phyloP scores from a whole-genome alignment of 2,888 invertebrate genomes.

The Ophion slaviceki region DNA sequence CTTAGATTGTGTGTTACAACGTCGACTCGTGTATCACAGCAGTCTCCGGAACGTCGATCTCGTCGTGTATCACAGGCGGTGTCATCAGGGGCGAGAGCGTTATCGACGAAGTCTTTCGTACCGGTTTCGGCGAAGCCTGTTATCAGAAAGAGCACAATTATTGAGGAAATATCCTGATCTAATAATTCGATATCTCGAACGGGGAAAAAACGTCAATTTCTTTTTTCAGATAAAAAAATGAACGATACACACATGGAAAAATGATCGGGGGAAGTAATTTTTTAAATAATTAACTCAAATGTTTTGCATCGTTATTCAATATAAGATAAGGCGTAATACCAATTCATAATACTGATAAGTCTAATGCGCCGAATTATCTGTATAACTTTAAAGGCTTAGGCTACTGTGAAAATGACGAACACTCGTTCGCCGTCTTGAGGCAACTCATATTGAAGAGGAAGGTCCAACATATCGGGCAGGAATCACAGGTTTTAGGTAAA shows the following conservation, averaged over 20 bases:
- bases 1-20: conserved; percentile 82
- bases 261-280: too few relatives aligned
- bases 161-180: neutral
- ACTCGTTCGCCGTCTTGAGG: too few relatives aligned
- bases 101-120: conserved; percentile 80
- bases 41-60: conserved; percentile 76
- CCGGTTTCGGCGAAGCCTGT: conserved; percentile 80
- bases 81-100: conserved; percentile 78
- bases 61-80: conserved; percentile 76
- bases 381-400: too few relatives aligned
- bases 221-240: neutral
- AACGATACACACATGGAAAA: neutral
- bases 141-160: conserved; percentile 53
- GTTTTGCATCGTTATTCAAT: too few relatives aligned
- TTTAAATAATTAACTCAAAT: too few relatives aligned
- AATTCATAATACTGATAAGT: too few relatives aligned
- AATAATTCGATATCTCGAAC: neutral
- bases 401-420: too few relatives aligned
- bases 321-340: too few relatives aligned
- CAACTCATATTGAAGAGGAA: too few relatives aligned
- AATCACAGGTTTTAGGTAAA: too few relatives aligned
- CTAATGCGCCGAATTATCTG: too few relatives aligned
- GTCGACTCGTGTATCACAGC: conserved; percentile 82
- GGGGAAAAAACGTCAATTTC: neutral
- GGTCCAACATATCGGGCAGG: too few relatives aligned